phyloP scores from a whole-genome alignment of 1,140 invertebrate genomes.

The Coptotermes formosanus region DNA sequence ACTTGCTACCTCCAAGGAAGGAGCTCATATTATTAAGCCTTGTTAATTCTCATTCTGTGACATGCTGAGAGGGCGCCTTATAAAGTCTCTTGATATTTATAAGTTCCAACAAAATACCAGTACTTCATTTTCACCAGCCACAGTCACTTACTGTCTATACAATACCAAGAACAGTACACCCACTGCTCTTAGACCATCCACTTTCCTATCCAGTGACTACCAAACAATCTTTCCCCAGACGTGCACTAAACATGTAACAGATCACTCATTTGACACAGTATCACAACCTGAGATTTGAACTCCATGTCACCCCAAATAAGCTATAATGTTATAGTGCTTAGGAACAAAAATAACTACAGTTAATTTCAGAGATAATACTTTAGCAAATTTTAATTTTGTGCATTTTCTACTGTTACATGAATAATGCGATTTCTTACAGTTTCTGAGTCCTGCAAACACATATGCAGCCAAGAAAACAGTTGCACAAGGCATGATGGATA shows the following conservation, averaged over 20 bases:
- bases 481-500: conserved; percentile 45
- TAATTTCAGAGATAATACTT: background rate
- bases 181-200: no score
- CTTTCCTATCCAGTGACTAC: no score
- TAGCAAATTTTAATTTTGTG: background rate
- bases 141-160: no score
- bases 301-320: background rate
- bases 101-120: no score
- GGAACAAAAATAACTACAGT: background rate
- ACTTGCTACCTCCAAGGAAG: no score
- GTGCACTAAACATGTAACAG: background rate
- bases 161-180: no score
- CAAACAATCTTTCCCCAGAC: no score
- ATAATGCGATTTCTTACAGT: background rate
- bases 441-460: conserved; percentile 25
- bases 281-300: background rate
- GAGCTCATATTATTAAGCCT: no score
- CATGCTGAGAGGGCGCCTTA: no score
- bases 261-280: background rate
- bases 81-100: no score
- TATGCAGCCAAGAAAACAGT: conserved; percentile 46
- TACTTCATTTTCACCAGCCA: no score
- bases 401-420: background rate
- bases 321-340: background rate
- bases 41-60: no score